Base-by-base conservation (phyloP, 2,797 vertebrate genomes). In the Onychomys leucogaster region DNA sequence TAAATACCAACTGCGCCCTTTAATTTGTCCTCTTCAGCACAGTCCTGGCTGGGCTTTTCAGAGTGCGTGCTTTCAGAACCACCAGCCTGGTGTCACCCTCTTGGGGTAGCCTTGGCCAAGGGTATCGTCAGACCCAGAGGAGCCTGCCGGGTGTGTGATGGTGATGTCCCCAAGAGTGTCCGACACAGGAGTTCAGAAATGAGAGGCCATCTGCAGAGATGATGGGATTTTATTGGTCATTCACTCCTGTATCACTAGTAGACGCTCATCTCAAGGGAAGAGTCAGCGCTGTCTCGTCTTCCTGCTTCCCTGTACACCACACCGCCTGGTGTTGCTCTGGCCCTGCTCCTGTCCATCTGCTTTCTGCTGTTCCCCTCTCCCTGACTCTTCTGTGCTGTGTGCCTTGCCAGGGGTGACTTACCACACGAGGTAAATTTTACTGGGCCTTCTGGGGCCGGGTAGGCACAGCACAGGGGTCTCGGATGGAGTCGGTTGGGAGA, bases 381-480 rank as follows among this genome's bases (percentile, higher is more conserved):
- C 87, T 32, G 59, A 49, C 67, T n/a, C 67, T 61, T 6, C 86
- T n/a, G 87, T 57, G 95, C 94, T 19, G 82, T 69, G 88, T 37
- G 93, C 92, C 76, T 25, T 14, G 73, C 84, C 29, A 1, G 29
- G 49, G 82, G 63, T 19, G 11, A 55, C 96, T 96, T 95, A 98
- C 98, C 98, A 98, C 84, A 98, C 0, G 37, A 98, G 96, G 96
- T 98, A 98, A 95, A 98, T 97, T 77, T 82, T 96, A 86, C 97
- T 96, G 93, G 97, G 97, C 94, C 94, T 95, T 52, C 94, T 82
- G 97, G 94, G 96, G 92, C 95, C 29, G 0, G 94, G 69, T 63
- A 98, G 80, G 63, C 96, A 97, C 81, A 97, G 96, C 89, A 98
- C 94, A 29, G 98, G 97, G 93, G 85, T 97, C 96, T 98, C 93